Base-by-base conservation (phyloP, 2,888 invertebrate species). In the Diogma glabrata region DNA sequence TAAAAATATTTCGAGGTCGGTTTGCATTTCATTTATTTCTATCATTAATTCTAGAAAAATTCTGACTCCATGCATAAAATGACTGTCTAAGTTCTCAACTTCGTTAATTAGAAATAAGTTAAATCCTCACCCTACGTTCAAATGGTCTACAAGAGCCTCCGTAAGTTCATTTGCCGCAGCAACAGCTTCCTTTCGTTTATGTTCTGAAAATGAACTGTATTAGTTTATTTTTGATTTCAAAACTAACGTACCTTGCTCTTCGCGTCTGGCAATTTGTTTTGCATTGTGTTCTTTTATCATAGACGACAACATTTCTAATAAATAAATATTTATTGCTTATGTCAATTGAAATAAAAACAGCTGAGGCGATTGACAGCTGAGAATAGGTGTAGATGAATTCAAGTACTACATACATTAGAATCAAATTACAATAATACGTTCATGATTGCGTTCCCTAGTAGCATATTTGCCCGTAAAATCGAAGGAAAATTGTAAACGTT, bases 121-220 rank as follows among this genome's bases (percentile, higher is more conserved):
- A 40, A 46, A 51, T 9, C 8, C 30, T 72, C 75, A 95, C 95
- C 96, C 95, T 59, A 95, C 91, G 76, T 99, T 99, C 19, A 99
- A 75, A 68, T 97, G 95, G 70, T 97, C 96, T 1, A 97, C 96
- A 26, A 97, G 75, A 26, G 94, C 83, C 66, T 94, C 90, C 0
- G 96, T 95, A 56, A 99, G 74, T 61, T 89, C 87, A 67, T 89
- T 93, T 2, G 96, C 92, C 50, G 96, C 87, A 57, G 82, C 81
- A 53, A 96, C 82, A 17, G 96, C 95, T 69, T 95, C 95, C 66
- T 91, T 92, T 51, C 93, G 81, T 70, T 90, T 88, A 61, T 83
- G 81, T 73, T 97, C 97, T 94, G 74, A 49, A 43, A 36, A 19
- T 51, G 61, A 58, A 52, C 47, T 45, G 12, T 40, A 24, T 46